phyloP scores from a whole-genome alignment of 2,888 invertebrate genomes.

The Diaphora mendica region DNA sequence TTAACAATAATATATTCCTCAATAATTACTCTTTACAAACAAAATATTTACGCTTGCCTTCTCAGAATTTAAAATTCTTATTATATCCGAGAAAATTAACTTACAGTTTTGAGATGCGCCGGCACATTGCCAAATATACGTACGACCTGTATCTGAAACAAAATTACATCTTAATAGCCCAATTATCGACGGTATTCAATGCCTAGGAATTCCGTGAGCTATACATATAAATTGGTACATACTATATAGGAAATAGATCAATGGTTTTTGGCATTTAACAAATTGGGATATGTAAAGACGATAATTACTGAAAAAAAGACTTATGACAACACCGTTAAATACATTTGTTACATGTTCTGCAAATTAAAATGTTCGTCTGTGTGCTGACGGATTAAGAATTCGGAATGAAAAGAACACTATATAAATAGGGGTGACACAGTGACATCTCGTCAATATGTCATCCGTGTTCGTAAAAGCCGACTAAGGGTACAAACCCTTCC shows the following conservation, averaged over 20 bases:
- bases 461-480: too few species aligned
- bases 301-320: neutral
- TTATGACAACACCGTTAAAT: neutral
- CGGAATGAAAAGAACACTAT: too few species aligned
- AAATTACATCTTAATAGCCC: constrained; percentile 32
- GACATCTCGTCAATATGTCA: too few species aligned
- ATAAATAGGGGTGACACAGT: too few species aligned
- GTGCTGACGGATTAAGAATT: too few species aligned
- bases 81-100: constrained; percentile 15
- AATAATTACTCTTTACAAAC: neutral
- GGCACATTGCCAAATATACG: constrained; percentile 37
- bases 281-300: neutral
- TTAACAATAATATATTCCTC: neutral
- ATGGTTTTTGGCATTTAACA: too few species aligned
- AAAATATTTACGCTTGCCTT: neutral
- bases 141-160: constrained; percentile 25
- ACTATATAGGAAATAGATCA: neutral
- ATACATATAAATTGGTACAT: neutral
- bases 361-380: neutral
- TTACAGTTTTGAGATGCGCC: constrained; percentile 12
- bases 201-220: constrained; percentile 31
- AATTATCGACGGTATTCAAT: constrained; percentile 45
- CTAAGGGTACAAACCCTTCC: too few species aligned
- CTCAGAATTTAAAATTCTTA: neutral
- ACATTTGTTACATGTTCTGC: neutral